phyloP scores from a whole-genome alignment of 1,140 invertebrate genomes.

The Lordiphosa clarofinis region DNA sequence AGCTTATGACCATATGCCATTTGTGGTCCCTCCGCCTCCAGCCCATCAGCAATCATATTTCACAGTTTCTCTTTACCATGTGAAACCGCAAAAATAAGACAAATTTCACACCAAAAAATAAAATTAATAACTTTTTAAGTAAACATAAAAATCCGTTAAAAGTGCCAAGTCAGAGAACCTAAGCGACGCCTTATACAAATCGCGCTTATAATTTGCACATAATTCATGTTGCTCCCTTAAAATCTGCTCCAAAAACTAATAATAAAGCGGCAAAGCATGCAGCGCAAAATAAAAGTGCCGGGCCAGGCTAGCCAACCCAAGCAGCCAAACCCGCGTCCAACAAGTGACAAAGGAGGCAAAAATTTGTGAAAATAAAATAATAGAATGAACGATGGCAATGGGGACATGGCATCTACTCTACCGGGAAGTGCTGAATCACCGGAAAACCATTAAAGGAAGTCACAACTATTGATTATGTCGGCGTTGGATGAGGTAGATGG shows the following conservation, averaged over 20 bases:
- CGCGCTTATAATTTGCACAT: constrained; percentile 29
- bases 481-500: constrained; percentile 1
- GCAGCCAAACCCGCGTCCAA: constrained; percentile 36
- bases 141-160: constrained; percentile 12
- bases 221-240: constrained; percentile 19
- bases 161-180: constrained; percentile 4
- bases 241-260: constrained; percentile 20
- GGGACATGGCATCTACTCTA: neutral
- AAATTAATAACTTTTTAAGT: constrained; percentile 38
- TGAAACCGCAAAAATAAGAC: constrained; percentile 22
- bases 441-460: constrained; percentile 70
- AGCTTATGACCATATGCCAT: constrained; percentile 33
- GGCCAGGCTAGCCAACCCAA: too few relatives aligned
- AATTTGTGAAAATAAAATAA: constrained; percentile 28
- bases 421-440: constrained; percentile 48
- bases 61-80: too few relatives aligned
- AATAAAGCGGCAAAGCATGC: constrained; percentile 8
- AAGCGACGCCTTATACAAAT: constrained; percentile 19
- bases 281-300: constrained; percentile 38
- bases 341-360: constrained; percentile 48
- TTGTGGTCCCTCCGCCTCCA: neutral
- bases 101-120: constrained; percentile 38
- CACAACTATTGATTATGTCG: constrained; percentile 70
- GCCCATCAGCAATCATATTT: too few relatives aligned
- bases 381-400: constrained; percentile 12